These are phyloP conservation scores for Semnornis frantzii DNA, from an alignment of 2,113 vertebrate species.

Conservation along the genomic window DNA sequence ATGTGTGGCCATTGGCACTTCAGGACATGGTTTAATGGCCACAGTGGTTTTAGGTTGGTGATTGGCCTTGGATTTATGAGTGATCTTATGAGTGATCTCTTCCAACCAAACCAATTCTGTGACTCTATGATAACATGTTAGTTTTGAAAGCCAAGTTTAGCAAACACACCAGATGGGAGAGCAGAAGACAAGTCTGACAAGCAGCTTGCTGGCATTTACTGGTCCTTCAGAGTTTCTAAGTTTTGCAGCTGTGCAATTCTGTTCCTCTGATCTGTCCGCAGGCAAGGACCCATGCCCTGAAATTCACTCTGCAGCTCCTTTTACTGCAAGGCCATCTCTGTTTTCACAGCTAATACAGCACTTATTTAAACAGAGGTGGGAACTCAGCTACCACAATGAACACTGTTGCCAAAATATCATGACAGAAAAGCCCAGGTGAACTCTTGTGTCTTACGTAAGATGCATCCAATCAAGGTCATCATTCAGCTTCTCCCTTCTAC, in stretches of 20 bases:
- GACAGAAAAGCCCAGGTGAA: neutral
- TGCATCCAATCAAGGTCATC: neutral
- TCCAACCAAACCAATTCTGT: too few species aligned
- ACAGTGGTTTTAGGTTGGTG: too few species aligned
- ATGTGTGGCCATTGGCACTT: too few species aligned
- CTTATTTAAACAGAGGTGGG: neutral
- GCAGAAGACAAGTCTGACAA: conserved; percentile 3
- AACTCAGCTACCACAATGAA: neutral
- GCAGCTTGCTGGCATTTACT: neutral
- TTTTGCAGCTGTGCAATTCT: conserved; percentile 15
- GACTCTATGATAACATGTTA: neutral
- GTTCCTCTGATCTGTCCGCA: neutral
- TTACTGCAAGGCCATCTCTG: neutral
- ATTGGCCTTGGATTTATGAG: too few species aligned
- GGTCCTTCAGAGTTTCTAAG: neutral
- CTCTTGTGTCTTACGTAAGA: neutral
- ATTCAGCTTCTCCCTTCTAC: neutral
- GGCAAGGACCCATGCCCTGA: neutral
- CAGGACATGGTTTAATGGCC: too few species aligned
- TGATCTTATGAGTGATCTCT: too few species aligned
- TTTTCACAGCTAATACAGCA: neutral
- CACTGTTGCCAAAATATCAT: neutral
- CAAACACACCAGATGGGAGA: conserved; percentile 7
- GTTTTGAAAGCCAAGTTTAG: conserved; percentile 18
- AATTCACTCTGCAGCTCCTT: neutral